Base-by-base conservation (phyloP, 2,888 invertebrate species). In the Latrodectus hesperus region DNA sequence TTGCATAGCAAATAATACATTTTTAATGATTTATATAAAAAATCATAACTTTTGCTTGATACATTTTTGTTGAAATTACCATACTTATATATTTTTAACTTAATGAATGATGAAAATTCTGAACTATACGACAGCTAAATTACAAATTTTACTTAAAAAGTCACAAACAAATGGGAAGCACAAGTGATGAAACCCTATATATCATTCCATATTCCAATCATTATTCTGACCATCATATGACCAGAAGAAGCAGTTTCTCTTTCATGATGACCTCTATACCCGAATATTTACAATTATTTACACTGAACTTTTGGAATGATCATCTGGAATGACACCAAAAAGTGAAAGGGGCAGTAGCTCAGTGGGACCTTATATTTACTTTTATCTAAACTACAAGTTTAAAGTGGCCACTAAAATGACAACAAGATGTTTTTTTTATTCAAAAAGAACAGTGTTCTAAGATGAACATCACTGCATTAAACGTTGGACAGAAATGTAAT, bases 371-470 rank as follows among this genome's bases (percentile, higher is more conserved):
- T 71, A 72, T 75, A 64, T 65, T 77, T 53, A 67, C 26, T 78
- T 79, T 71, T 52, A 26, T 38, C 87, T 88, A 88, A 70, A 72
- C 87, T 88, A 88, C 83, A 78, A 88, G 82, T 88, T 85, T 78
- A 78, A 88, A 88, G 87, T 88, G 87, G 87, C 82, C 87, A 88
- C 87, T 88, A 88, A 78, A 88, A 88, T 82, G 78, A 88, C 87
- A 88, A 88, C 87, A 88, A 88, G 87, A 88, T 60, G 60, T 10
- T 60, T 60, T 60, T 60, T 88, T 88, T 87, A 65, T 73, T 74
- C 87, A 87, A 83, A 83, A 88, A 88, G 87, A 83, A 88, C 64
- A 78, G 78, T 78, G 87, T 88, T 78, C 83, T 55, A 67, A 88
- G 82, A 78, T 78, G 87, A 88, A 88, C 87, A 88, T 82, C 87